Base-by-base conservation (phyloP, 2,113 vertebrate genomes). In the Sturnus vulgaris region DNA sequence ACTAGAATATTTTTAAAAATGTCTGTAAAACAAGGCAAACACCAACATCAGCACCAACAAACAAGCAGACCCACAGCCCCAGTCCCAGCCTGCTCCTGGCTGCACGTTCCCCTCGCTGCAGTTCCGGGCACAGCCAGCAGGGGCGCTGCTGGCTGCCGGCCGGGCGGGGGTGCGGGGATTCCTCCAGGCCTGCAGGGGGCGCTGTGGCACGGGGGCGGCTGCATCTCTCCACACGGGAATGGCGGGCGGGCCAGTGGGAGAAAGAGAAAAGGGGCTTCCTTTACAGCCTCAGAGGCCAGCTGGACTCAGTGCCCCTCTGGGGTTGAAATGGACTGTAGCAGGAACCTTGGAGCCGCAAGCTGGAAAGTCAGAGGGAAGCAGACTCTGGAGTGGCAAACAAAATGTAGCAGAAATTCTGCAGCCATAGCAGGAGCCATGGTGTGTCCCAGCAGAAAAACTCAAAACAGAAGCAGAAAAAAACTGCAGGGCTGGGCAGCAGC, bases 401-500 rank as follows among this genome's bases (percentile, higher is more conserved):
- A 56, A 47, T 16, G 23, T 27, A 22, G 18, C 23, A 69, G 64
- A 59, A 49, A n/a, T 3, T 81, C 35, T 3, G 3, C 12, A 28
- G 53, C 42, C 7, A 2, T 57, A n/a, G 22, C 42, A 28, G 42
- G 23, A 81, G 18, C 9, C 18, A 20, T 14, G 14, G 10, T 11
- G 16, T 39, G 17, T 47, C 22, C 13, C 1, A 2, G 40, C 1
- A 1, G 52, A 25, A 56, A 46, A 56, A 37, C 15, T 11, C 0
- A 0, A 25, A 40, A 53, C 14, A 28, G 7, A 5, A 24, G 44
- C 28, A 49, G 30, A 23, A 40, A 33, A 33, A 49, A 13, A 21
- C n/a, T 27, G 23, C 0, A 0, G 15, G 23, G 23, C 44, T 82
- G 64, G 35, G 28, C 28, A 49, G 35, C 0, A 0, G 28, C 44